Percentiles rank a stretch among this genome's conserved stretches.
Evolutionary conservation across 1,140 invertebrate genomes (phyloP).

Genomic region (Drosophila pectinifera): DNA sequence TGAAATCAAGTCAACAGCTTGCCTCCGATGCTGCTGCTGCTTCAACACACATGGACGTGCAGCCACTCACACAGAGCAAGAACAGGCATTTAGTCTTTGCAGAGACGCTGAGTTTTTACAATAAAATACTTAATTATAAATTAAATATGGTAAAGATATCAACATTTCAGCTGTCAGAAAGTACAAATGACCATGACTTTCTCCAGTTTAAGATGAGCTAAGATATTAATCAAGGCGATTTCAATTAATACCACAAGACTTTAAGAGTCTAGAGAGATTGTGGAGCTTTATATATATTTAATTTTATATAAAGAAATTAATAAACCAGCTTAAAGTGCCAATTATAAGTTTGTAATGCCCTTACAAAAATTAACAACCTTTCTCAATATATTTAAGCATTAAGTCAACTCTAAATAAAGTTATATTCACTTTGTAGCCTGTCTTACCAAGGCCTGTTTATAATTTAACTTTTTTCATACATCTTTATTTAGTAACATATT

Average conservation of each 20-base stretch:
- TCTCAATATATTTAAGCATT: background rate
- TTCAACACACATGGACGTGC: conserved; percentile 4
- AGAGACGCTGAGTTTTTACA: background rate
- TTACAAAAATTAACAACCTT: too few relatives aligned
- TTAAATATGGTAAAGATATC: background rate
- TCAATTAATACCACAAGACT: too few relatives aligned
- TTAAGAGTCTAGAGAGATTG: background rate
- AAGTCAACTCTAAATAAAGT: accelerated
- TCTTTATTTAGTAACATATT: background rate
- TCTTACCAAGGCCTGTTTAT: background rate
- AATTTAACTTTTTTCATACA: background rate
- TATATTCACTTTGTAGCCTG: background rate
- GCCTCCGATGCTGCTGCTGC: background rate
- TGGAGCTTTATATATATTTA: too few relatives aligned
- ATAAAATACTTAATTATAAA: background rate
- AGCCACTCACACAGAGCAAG: background rate
- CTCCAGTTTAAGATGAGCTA: too few relatives aligned
- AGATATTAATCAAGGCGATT: background rate
- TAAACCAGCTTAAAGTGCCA: too few relatives aligned
- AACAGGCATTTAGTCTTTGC: background rate
- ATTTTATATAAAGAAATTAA: background rate
- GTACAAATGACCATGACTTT: background rate
- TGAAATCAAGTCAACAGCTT: conserved; percentile 49
- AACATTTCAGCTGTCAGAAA: background rate
- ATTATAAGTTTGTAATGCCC: accelerated